Conservation (phyloP, 2,797 vertebrate species). For the Halcyon badia region DNA sequence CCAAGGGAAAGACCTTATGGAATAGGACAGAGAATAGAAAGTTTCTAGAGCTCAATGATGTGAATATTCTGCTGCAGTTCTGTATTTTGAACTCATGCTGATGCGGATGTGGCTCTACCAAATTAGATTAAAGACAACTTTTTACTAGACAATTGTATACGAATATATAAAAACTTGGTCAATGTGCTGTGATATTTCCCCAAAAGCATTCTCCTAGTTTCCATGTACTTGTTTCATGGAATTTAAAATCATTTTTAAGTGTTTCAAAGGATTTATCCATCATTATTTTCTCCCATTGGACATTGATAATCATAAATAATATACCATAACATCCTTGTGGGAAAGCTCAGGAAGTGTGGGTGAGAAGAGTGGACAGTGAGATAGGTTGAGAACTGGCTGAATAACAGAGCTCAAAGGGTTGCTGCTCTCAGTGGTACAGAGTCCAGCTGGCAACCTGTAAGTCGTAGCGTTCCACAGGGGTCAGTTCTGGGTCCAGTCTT, state of each 20-base stretch:
- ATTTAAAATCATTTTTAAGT: background rate
- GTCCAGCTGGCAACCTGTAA: no score
- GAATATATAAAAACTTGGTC: background rate
- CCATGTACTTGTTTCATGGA: background rate
- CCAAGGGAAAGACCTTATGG: background rate
- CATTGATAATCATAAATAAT: background rate
- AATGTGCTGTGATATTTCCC: background rate
- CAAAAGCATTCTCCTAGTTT: background rate
- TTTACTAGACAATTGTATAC: background rate
- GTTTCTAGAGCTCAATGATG: background rate
- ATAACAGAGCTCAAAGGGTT: no score
- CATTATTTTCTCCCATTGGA: background rate
- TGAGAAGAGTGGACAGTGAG: no score
- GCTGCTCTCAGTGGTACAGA: no score
- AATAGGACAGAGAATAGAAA: background rate
- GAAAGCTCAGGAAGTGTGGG: no score
- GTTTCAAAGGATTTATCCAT: background rate
- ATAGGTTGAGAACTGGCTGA: no score
- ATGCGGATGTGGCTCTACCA: background rate
- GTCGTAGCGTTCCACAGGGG: no score
- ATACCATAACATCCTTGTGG: no score
- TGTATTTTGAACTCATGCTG: background rate
- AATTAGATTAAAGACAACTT: background rate
- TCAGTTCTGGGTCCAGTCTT: no score
- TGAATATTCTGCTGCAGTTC: background rate